These are phyloP conservation scores for Homalodisca vitripennis DNA, from an alignment of 1,140 invertebrate species.

Conservation along the genomic window DNA sequence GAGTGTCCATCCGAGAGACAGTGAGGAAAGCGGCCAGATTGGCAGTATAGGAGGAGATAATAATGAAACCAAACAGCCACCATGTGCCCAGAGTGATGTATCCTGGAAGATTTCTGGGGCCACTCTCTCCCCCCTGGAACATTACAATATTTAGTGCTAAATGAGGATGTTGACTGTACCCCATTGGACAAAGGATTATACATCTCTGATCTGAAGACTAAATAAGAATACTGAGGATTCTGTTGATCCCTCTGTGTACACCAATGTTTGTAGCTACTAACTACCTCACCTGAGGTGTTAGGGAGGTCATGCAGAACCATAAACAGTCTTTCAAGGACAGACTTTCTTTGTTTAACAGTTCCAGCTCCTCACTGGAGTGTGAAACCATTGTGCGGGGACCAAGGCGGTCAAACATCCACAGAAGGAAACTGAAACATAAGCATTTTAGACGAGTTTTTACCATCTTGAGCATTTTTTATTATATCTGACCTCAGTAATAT, in stretches of 20 bases:
- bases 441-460: too few relatives aligned
- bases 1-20: conserved; percentile 75
- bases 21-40: conserved; percentile 96
- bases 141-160: neutral
- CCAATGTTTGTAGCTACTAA: neutral
- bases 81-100: conserved; percentile 62
- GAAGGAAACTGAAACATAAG: neutral
- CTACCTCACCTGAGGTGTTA: conserved; percentile 78
- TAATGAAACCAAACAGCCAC: conserved; percentile 95
- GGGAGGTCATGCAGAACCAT: conserved; percentile 98
- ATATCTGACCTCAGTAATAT: too few relatives aligned
- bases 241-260: neutral
- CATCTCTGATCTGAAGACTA: neutral
- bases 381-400: neutral
- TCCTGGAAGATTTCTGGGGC: conserved; percentile 47
- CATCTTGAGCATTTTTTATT: too few relatives aligned
- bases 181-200: neutral
- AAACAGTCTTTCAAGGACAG: conserved; percentile 96
- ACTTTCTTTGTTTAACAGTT: conserved; percentile 56
- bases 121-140: neutral
- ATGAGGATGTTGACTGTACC: neutral
- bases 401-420: neutral
- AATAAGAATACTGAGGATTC: neutral
- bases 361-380: neutral
- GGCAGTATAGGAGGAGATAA: conserved; percentile 95